A percentile compares a stretch with the other conserved stretches of the same genome.
These are phyloP conservation scores for Stenopsyche tienmushanensis DNA, from an alignment of 1,140 invertebrate species.

Conservation along the genomic window DNA sequence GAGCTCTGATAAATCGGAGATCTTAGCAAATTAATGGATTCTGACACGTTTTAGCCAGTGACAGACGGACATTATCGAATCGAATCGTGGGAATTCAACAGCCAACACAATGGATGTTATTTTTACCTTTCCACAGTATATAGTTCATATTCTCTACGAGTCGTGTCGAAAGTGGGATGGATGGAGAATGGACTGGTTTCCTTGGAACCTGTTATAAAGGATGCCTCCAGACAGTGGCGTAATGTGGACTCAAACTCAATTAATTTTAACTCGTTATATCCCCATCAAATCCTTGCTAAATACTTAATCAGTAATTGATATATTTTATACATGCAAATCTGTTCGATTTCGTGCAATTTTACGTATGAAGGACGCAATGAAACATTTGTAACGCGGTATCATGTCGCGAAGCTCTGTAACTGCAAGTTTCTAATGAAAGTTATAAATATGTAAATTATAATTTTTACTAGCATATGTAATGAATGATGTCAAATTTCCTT, in stretches of 20 bases:
- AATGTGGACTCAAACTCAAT: slow-evolving; percentile 1
- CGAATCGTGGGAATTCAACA: slow-evolving; percentile 8
- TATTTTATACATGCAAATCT: no score
- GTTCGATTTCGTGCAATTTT: no score
- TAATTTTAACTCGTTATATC: not conserved
- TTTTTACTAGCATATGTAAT: no score
- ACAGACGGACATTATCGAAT: not conserved
- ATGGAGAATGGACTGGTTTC: slow-evolving; percentile 32
- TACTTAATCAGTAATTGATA: no score
- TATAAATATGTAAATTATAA: no score
- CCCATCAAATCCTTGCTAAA: not conserved
- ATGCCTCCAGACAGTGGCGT: slow-evolving; percentile 28
- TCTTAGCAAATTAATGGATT: no score
- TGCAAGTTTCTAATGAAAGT: no score
- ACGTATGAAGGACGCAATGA: no score
- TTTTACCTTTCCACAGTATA: slow-evolving; percentile 1
- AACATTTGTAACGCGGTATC: no score
- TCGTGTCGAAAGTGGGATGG: slow-evolving; percentile 38
- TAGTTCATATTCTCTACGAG: slow-evolving; percentile 13
- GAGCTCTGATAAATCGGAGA: no score
- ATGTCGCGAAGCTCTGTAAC: no score
- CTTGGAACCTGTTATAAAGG: slow-evolving; percentile 31
- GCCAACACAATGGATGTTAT: slow-evolving; percentile 6
- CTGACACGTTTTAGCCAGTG: slow-evolving; percentile 1
- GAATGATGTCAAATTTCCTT: no score